Conservation (phyloP, 1,140 invertebrate species). For the Brachionus plicatilis region DNA sequence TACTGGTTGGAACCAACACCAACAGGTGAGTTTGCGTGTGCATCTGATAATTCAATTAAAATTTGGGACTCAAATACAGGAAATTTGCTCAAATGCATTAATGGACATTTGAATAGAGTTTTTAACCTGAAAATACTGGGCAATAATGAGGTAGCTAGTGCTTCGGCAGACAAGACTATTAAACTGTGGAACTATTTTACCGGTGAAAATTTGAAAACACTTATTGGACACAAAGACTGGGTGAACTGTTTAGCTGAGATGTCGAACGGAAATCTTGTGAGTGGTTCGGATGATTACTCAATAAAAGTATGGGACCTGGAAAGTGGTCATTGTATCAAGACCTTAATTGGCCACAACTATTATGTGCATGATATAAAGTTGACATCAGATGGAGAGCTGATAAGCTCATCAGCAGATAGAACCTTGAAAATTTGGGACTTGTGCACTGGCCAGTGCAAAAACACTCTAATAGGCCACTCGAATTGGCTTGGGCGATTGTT, state of each 20-base stretch:
- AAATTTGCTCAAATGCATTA: not conserved
- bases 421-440: constrained; percentile 18
- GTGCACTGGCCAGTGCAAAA: not conserved
- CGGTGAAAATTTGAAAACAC: not conserved
- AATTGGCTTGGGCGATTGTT: not conserved
- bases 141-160: not conserved
- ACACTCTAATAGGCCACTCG: not conserved
- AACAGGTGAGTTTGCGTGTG: not conserved
- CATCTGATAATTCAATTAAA: not conserved
- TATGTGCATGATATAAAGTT: not conserved
- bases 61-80: constrained; percentile 6
- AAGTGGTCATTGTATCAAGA: not conserved
- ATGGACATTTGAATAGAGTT: not conserved
- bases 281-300: not conserved
- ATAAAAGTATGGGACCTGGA: not conserved
- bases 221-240: not conserved
- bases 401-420: not conserved
- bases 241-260: not conserved
- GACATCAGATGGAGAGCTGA: not conserved
- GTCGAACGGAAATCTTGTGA: not conserved
- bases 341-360: not conserved
- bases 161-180: not conserved
- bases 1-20: not conserved
- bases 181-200: not conserved
- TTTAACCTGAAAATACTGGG: not conserved